Evolutionary conservation across 2,797 vertebrate genomes (phyloP).

Genomic region (Buphagus erythrorhynchus): DNA sequence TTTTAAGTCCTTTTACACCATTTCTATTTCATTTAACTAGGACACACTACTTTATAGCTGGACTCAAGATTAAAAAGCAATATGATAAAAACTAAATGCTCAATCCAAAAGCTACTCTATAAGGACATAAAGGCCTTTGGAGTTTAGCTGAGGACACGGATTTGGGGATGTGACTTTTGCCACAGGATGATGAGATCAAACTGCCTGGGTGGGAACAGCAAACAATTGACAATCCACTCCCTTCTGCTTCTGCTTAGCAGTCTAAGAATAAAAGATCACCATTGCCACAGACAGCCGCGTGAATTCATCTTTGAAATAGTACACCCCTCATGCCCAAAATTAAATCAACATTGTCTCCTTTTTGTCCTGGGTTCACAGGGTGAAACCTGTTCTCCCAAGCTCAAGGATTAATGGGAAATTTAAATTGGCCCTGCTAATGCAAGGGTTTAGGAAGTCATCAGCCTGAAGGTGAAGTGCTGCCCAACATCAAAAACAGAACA

Average conservation of each 20-base stretch:
- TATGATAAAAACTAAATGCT: not conserved
- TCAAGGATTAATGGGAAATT: not conserved
- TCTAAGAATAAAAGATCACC: conserved; percentile 19
- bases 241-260: conserved; percentile 25
- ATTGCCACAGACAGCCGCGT: not conserved
- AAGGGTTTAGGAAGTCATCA: not conserved
- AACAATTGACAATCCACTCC: conserved; percentile 17
- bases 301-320: conserved; percentile 13
- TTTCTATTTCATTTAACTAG: not conserved
- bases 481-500: not conserved
- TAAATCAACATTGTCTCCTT: conserved; percentile 25
- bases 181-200: not conserved
- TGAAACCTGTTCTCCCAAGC: not conserved
- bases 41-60: not conserved
- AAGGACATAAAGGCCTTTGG: not conserved
- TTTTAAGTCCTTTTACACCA: not conserved
- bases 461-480: not conserved
- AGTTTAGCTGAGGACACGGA: not conserved
- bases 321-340: conserved; percentile 16
- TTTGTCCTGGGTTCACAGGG: not conserved
- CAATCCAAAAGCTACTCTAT: not conserved
- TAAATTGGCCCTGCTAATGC: not conserved
- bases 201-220: not conserved
- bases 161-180: conserved; percentile 3
- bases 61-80: not conserved